A percentile compares a stretch with the other conserved stretches of the same genome.
Conservation (phyloP, 2,888 invertebrate genomes). For the Apomyelois bistriatella region DNA sequence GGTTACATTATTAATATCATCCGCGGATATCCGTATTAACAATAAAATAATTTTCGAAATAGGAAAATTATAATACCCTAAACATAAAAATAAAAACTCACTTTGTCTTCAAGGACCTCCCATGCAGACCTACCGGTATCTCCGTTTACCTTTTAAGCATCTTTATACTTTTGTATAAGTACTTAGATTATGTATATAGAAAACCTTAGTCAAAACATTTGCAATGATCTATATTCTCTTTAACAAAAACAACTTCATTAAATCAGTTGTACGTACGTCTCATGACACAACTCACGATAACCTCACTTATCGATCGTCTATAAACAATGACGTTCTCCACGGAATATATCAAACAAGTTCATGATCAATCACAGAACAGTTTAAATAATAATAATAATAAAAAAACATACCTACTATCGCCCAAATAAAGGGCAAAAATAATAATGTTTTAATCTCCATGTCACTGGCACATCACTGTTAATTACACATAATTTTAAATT, state of each 20-base stretch:
- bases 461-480: slow-evolving; percentile 5
- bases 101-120: no score
- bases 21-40: no score
- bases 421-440: slow-evolving; percentile 1
- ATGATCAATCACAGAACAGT: background rate
- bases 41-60: no score
- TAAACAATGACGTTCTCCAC: slow-evolving; percentile 5
- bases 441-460: slow-evolving; percentile 4
- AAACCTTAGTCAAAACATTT: no score
- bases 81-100: no score
- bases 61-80: no score
- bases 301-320: background rate
- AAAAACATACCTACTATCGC: slow-evolving; percentile 2
- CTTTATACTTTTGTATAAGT: no score
- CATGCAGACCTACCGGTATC: no score
- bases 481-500: slow-evolving; percentile 2
- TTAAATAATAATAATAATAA: background rate
- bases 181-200: no score
- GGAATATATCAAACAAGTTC: slow-evolving; percentile 11
- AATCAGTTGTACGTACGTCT: background rate
- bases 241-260: background rate
- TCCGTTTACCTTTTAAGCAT: no score
- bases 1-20: no score
- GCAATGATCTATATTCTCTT: no score
- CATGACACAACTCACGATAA: background rate